Evolutionary conservation across 2,113 vertebrate genomes (phyloP), one percentile per base, ranked within the genome.

Genomic region (Microtus ochrogaster): DNA sequence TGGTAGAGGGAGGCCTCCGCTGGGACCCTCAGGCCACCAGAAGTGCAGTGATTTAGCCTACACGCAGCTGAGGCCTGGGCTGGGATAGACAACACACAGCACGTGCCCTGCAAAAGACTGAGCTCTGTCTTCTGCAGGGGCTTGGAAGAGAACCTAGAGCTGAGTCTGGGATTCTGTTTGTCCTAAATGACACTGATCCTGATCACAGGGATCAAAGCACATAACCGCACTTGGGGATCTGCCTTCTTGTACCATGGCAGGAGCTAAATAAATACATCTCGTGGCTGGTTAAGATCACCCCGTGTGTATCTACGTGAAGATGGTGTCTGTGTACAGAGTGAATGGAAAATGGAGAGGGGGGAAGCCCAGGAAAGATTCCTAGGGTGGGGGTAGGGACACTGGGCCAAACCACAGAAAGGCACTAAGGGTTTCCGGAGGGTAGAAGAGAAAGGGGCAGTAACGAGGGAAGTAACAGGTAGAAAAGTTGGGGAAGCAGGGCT

Each of bases 401-500:
- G 78, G 86, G 91, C 74, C 63, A 81, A 90, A 86, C 22, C 19
- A 90, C 22, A 77, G 26, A 28, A 49, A 77, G 94, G 66, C 90
- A 70, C 58, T 36, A 3, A 14, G 74, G 94, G 66, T 58, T 81
- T 68, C 36, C 13, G 26, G 72, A 68, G 58, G 22, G 84, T 55
- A n/a, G 36, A 52, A 86, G 63, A 3, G 68, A 33, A 84, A 61
- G n/a, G 68, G 82, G 24, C 47, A 26, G n/a, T 2, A 19, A 63
- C 68, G 11, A 81, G 55, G 47, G 9, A 96, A 97, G 96, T 98
- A 98, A 98, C 97, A 98, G 97, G 97, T 96, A 95, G 79, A 92
- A 95, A 97, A 98, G 97, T 97, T 97, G 87, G 44, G 41, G 72
- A 30, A 72, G 82, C 92, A 41, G 8, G 74, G 94, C 87, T 41